These are phyloP conservation scores for Gephyroberyx darwinii DNA, from an alignment of 2,797 vertebrate genomes.

Conservation along the genomic window DNA sequence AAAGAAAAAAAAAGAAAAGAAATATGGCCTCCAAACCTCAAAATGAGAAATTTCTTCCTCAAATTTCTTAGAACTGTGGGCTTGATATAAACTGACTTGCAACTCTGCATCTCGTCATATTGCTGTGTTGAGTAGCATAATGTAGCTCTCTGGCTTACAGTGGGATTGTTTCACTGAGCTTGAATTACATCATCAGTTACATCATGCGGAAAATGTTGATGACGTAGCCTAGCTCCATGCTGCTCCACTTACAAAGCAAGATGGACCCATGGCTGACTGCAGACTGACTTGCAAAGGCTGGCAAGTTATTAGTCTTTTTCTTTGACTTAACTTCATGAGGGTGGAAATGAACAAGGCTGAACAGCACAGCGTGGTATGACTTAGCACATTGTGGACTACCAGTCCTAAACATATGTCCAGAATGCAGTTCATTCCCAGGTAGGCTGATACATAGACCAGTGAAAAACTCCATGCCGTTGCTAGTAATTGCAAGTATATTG, in stretches of 20 bases:
- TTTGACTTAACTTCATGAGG: slow-evolving; percentile 42
- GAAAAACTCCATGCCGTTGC: too few species aligned
- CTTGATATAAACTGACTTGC: slow-evolving; percentile 18
- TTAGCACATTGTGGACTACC: too few species aligned
- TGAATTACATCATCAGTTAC: slow-evolving; percentile 70
- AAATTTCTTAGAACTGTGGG: slow-evolving; percentile 26
- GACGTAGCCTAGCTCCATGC: slow-evolving; percentile 46
- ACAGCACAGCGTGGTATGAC: slow-evolving; percentile 7
- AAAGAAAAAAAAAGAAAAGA: slow-evolving; percentile 24
- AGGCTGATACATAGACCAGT: not conserved
- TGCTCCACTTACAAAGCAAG: slow-evolving; percentile 57
- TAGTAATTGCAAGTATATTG: too few species aligned
- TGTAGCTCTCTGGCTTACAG: slow-evolving; percentile 47
- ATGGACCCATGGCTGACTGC: slow-evolving; percentile 50
- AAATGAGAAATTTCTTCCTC: slow-evolving; percentile 14
- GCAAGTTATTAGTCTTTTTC: slow-evolving; percentile 38
- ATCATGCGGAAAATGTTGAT: slow-evolving; percentile 50
- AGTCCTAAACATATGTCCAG: not conserved
- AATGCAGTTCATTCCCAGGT: not conserved
- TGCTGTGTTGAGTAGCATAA: slow-evolving; percentile 28
- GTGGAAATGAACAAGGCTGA: slow-evolving; percentile 23
- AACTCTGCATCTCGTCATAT: slow-evolving; percentile 29
- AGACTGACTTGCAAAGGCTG: slow-evolving; percentile 38
- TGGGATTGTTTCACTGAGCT: slow-evolving; percentile 50
- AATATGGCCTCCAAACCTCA: slow-evolving; percentile 9